Evolutionary conservation across 2,888 invertebrate species (phyloP).

Genomic region (Drosophila leonis): DNA sequence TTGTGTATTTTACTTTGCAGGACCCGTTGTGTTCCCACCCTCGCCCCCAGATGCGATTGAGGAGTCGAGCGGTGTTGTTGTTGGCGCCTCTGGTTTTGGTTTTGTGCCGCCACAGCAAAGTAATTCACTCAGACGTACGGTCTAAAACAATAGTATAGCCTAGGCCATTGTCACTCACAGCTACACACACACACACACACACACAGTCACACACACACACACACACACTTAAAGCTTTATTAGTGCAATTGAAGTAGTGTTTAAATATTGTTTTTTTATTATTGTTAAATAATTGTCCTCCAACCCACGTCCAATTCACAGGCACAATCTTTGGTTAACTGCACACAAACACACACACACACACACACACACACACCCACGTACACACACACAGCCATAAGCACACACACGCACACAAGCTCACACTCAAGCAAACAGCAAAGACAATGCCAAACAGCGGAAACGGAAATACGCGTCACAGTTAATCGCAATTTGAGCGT

Average conservation of each 20-base stretch:
- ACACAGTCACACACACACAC: conserved; percentile 22
- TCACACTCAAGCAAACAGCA: conserved; percentile 17
- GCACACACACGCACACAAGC: conserved; percentile 29
- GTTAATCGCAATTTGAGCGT: conserved; percentile 53
- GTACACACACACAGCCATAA: conserved; percentile 32
- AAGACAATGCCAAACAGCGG: conserved; percentile 59
- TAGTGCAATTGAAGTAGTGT: conserved; percentile 76
- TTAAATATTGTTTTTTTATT: conserved; percentile 50
- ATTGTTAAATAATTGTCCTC: conserved; percentile 61
- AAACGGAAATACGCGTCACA: conserved; percentile 75
- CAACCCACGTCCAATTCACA: conserved; percentile 66
- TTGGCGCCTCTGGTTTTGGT: conserved; percentile 94
- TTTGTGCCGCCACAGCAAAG: conserved; percentile 90
- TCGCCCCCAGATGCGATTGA: conserved; percentile 89
- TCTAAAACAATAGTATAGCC: conserved; percentile 51
- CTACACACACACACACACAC: conserved; percentile 24
- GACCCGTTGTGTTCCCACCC: conserved; percentile 93
- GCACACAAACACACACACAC: conserved; percentile 46
- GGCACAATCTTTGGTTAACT: conserved; percentile 76
- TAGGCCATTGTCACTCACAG: conserved; percentile 43
- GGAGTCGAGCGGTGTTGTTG: conserved; percentile 92
- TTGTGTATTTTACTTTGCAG: conserved; percentile 83
- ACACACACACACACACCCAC: conserved; percentile 31
- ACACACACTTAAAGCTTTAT: conserved; percentile 74
- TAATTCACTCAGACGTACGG: conserved; percentile 71